Conservation (phyloP, 2,113 vertebrate species). For the Gadus macrocephalus region DNA sequence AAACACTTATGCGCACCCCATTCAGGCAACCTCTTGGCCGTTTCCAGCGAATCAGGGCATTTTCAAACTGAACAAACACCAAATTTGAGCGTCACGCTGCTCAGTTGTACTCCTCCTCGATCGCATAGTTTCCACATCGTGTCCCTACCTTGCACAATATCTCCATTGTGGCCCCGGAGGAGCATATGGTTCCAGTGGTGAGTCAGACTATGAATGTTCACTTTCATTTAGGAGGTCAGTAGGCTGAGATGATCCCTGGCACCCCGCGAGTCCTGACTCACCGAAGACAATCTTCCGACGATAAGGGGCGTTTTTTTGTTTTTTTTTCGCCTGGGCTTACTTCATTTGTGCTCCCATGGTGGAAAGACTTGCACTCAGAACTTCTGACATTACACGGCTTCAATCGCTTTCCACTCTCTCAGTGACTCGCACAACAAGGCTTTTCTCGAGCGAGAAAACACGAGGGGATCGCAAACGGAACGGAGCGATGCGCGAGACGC, state of each 20-base stretch:
- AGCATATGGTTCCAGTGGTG: slow-evolving; percentile 50
- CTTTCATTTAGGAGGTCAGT: slow-evolving; percentile 74
- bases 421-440: neutral
- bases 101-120: slow-evolving; percentile 54
- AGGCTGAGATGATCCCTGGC: slow-evolving; percentile 67
- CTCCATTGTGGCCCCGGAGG: slow-evolving; percentile 66
- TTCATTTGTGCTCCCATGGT: slow-evolving; percentile 25
- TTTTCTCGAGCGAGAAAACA: neutral
- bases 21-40: slow-evolving; percentile 54
- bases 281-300: too few relatives aligned
- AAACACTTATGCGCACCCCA: slow-evolving; percentile 60
- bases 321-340: slow-evolving; percentile 21
- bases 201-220: slow-evolving; percentile 76
- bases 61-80: slow-evolving; percentile 62
- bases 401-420: too few relatives aligned
- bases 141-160: slow-evolving; percentile 72
- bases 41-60: slow-evolving; percentile 52
- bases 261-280: slow-evolving; percentile 31
- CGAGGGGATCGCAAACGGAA: neutral
- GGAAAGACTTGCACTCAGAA: slow-evolving; percentile 40
- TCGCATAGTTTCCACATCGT: slow-evolving; percentile 84
- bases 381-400: slow-evolving; percentile 31
- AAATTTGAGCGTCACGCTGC: slow-evolving; percentile 38
- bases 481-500: slow-evolving; percentile 37
- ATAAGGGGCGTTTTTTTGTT: too few relatives aligned